Evolutionary conservation across 92 coral and sea anemone species (phyloP).

Genomic region (Metridium senile): DNA sequence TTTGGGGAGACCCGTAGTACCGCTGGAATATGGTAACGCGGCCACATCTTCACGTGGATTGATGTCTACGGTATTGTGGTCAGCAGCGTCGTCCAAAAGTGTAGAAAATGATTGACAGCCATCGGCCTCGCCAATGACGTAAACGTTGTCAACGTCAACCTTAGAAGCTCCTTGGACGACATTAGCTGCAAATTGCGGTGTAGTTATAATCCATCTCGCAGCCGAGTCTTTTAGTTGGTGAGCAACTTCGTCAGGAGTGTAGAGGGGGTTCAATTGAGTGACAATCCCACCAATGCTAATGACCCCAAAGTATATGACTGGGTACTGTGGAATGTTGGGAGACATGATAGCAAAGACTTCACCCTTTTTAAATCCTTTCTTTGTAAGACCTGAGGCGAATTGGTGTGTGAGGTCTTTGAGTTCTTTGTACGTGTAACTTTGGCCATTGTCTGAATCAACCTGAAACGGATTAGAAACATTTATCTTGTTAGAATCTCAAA

Average conservation of each 20-base stretch:
- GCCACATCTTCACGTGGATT: conserved; percentile 80
- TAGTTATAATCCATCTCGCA: conserved; percentile 62
- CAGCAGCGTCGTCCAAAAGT: conserved; percentile 65
- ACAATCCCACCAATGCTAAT: conserved; percentile 68
- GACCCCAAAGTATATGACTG: conserved; percentile 64
- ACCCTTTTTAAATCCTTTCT: conserved; percentile 79
- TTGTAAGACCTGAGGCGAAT: conserved; percentile 73
- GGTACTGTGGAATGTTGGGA: conserved; percentile 78
- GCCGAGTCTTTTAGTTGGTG: conserved; percentile 70
- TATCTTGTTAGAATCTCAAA: background rate
- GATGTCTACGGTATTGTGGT: conserved; percentile 51
- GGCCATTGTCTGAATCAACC: conserved; percentile 69
- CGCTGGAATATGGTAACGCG: conserved; percentile 85
- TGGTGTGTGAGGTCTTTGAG: conserved; percentile 47
- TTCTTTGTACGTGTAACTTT: conserved; percentile 68
- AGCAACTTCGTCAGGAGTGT: conserved; percentile 66
- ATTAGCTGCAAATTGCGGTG: conserved; percentile 61
- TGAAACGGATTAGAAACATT: background rate
- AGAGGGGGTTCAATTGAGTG: conserved; percentile 75
- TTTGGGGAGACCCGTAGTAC: conserved; percentile 89
- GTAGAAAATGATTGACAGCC: conserved; percentile 66
- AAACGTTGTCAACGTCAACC: conserved; percentile 63
- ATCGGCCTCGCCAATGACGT: conserved; percentile 83
- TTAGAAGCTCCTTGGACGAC: conserved; percentile 56
- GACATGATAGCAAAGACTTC: conserved; percentile 75